Conservation (phyloP, 2,888 invertebrate genomes). For the Caradrina clavipalpis region DNA sequence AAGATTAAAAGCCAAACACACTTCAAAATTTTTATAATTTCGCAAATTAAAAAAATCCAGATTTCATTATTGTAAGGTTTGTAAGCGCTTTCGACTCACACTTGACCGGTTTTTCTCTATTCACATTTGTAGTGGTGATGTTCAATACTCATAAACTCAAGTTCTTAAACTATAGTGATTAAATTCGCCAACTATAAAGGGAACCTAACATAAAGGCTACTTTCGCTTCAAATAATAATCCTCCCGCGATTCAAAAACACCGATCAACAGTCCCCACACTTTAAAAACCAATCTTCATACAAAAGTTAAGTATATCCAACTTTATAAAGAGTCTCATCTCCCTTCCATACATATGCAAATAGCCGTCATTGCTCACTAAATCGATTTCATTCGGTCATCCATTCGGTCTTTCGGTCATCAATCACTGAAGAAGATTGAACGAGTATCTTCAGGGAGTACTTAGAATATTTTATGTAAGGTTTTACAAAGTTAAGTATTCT, state of each 20-base stretch:
- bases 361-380: conserved; percentile 82
- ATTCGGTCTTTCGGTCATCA: conserved; percentile 84
- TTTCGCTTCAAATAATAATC: conserved; percentile 1
- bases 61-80: too few relatives aligned
- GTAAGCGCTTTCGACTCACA: too few relatives aligned
- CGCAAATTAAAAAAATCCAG: too few relatives aligned
- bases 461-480: conserved; percentile 60
- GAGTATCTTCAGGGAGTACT: conserved; percentile 70
- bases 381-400: conserved; percentile 88
- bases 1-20: too few relatives aligned
- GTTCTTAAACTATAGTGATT: too few relatives aligned
- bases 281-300: conserved; percentile 53
- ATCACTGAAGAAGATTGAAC: conserved; percentile 85
- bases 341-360: conserved; percentile 87
- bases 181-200: neutral
- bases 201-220: too few relatives aligned
- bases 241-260: neutral
- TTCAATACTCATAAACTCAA: too few relatives aligned
- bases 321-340: conserved; percentile 71
- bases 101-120: too few relatives aligned
- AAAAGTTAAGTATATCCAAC: conserved; percentile 50
- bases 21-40: too few relatives aligned
- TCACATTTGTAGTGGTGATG: too few relatives aligned
- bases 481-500: conserved; percentile 43
- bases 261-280: conserved; percentile 25